Percentiles rank a stretch among this genome's conserved stretches.
Conservation (phyloP, 2,888 invertebrate species). For the Latrodectus hesperus region DNA sequence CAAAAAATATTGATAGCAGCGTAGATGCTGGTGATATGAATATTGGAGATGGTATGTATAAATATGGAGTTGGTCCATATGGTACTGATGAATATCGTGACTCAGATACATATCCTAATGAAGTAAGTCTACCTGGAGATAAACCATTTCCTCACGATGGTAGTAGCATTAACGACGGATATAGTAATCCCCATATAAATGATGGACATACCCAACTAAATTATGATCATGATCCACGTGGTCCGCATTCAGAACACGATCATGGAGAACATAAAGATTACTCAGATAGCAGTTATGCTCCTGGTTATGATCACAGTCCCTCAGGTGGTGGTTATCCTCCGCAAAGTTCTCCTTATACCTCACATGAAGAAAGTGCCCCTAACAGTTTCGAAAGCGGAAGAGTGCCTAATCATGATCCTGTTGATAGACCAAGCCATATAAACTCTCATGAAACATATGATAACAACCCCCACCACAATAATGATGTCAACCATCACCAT, state of each 20-base stretch:
- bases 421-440: not conserved
- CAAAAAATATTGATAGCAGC: not conserved
- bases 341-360: not conserved
- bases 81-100: slow-evolving; percentile 47
- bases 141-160: slow-evolving; percentile 3
- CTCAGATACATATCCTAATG: slow-evolving; percentile 36
- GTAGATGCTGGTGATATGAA: not conserved
- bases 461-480: too few relatives aligned
- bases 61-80: slow-evolving; percentile 46
- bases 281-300: not conserved
- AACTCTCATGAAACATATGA: not conserved
- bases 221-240: not conserved
- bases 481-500: not conserved
- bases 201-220: not conserved
- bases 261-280: not conserved
- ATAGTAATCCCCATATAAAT: not conserved
- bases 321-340: not conserved
- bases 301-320: not conserved
- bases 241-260: not conserved
- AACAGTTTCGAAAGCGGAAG: not conserved
- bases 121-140: slow-evolving; percentile 34
- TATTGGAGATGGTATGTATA: slow-evolving; percentile 40
- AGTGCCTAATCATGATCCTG: not conserved
- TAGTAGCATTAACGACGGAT: not conserved
- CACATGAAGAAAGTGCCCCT: not conserved